Evolutionary conservation across 2,113 vertebrate genomes (phyloP).

Genomic region (Oplegnathus fasciatus): DNA sequence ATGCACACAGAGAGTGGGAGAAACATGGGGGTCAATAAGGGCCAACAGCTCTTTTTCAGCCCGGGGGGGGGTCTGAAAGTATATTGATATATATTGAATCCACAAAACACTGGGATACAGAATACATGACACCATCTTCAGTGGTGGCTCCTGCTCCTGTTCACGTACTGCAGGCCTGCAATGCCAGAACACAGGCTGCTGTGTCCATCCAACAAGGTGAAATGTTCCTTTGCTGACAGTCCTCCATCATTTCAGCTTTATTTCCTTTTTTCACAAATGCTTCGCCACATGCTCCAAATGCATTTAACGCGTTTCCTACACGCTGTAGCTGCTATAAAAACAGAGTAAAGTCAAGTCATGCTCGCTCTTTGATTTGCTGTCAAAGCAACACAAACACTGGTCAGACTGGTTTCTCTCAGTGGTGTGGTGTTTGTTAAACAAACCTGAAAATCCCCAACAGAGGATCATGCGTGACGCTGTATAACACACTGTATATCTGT

Average conservation of each 20-base stretch:
- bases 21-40: background rate
- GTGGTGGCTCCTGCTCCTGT: background rate
- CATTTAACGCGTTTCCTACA: too few species aligned
- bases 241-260: background rate
- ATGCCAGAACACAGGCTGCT: background rate
- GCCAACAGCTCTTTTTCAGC: background rate
- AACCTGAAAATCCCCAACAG: constrained; percentile 16
- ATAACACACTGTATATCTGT: too few species aligned
- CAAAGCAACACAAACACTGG: constrained; percentile 36
- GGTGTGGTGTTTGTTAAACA: constrained; percentile 36
- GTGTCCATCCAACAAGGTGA: background rate
- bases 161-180: background rate
- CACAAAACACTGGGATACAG: background rate
- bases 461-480: background rate
- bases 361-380: constrained; percentile 26
- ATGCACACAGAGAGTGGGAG: too few species aligned
- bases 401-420: constrained; percentile 68
- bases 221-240: background rate
- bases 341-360: background rate
- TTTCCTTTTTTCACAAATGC: background rate
- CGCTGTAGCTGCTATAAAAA: background rate
- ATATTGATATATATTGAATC: background rate
- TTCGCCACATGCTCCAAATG: background rate
- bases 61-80: too few species aligned
- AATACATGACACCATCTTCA: background rate